Evolutionary conservation across 2,797 vertebrate genomes (phyloP), one percentile per base, ranked within the genome.

Genomic region (Eupleurogrammus muticus): DNA sequence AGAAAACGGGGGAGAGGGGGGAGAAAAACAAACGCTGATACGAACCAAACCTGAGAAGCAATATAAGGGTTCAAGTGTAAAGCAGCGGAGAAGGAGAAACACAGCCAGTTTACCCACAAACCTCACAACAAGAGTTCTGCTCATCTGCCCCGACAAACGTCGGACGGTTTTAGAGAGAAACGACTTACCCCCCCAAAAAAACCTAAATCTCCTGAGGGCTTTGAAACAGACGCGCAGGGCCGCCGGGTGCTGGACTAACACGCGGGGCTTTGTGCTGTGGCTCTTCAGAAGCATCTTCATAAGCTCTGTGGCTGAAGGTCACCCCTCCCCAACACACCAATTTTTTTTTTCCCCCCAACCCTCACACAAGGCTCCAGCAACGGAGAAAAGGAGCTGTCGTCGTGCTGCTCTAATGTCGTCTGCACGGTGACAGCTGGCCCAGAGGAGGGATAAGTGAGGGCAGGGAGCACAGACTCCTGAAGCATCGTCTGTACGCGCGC

Each of bases 21-120:
- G 46, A 46, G 70, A 49, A 44, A 52, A 58, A 62, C 38, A 58
- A 70, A 69, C 60, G 79, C 66, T 85, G 85, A 17, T 68, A 75
- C 5, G 66, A 83, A 82, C 63, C 77, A 72, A 87, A 81, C 66
- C 66, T 48, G 63, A 81, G 77, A 88, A 90, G 88, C 86, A 91
- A 92, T 90, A 90, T 66, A 69, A 78, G 40, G 75, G 70, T 81
- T 78, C 47, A 59, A 60, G 40, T 53, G 59, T 59, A 77, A 75
- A 71, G 44, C 75, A 63, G 34, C 12, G 24, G 60, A 63, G 51
- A 73, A 49, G 46, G 59, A 66, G 76, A 74, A 54, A 49, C 13
- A 59, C 35, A 28, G 44, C 36, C 48, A 55, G 56, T 69, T 77
- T 73, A 70, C 63, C 67, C 58, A 66, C 52, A 69, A 62, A 70